These are phyloP conservation scores for Metridium senile DNA, from an alignment of 92 coral and sea anemone genomes.

Conservation along the genomic window DNA sequence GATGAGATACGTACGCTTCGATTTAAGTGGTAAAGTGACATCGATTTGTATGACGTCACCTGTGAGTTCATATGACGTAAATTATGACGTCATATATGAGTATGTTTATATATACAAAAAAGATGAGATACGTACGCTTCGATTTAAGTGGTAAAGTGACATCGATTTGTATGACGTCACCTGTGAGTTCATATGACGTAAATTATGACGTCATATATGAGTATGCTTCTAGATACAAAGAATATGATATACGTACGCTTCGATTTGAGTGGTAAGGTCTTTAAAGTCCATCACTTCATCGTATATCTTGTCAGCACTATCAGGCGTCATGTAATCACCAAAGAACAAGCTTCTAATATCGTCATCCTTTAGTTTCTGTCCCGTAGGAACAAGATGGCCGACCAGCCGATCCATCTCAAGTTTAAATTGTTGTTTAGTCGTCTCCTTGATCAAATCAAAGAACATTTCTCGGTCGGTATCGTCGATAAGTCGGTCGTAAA, in stretches of 20 bases:
- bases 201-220: not conserved
- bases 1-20: not conserved
- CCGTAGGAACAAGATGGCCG: slow-evolving; percentile 85
- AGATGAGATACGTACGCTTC: not conserved
- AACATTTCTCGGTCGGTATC: slow-evolving; percentile 88
- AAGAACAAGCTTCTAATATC: slow-evolving; percentile 96
- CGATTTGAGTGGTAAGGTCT: slow-evolving; percentile 81
- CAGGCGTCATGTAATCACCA: slow-evolving; percentile 96
- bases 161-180: too few relatives aligned
- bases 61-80: not conserved
- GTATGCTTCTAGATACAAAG: not conserved
- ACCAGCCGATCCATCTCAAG: slow-evolving; percentile 89
- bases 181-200: not conserved
- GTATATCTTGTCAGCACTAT: slow-evolving; percentile 85
- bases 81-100: not conserved
- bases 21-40: too few relatives aligned
- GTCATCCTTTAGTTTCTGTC: slow-evolving; percentile 92
- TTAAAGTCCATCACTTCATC: slow-evolving; percentile 86
- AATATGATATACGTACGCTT: slow-evolving; percentile 14
- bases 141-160: too few relatives aligned
- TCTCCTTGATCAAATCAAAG: slow-evolving; percentile 94
- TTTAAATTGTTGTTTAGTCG: slow-evolving; percentile 84
- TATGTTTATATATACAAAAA: not conserved
- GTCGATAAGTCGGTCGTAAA: slow-evolving; percentile 93
- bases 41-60: too few relatives aligned